Evolutionary conservation across 2,888 invertebrate genomes (phyloP), one percentile per base, ranked within the genome.

Genomic region (Epiblema foenella): DNA sequence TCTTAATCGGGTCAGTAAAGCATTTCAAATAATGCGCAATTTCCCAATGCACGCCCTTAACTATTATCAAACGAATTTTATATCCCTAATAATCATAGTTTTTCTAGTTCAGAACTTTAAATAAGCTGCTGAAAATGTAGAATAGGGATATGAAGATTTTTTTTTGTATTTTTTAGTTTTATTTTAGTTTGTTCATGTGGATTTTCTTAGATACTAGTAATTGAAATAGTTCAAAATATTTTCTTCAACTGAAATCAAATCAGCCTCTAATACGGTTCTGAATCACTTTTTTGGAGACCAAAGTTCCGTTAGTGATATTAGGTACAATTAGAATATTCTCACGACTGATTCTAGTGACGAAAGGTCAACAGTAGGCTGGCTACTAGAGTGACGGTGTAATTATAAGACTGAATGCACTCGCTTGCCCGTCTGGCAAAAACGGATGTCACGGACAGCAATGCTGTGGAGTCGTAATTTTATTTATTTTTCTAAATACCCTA

Each of bases 361-460:
- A 70, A 66, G 70, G 70, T 59, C 70, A 70, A 60, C 59, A 65
- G 69, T 58, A 64, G 69, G 42, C 42, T 12, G 11, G 8, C 60
- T 46, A 39, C 63, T 15, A 42, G 58, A 18, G 59, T 17, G 42
- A 20, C 24, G 42, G 80, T 70, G 72, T 85, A 87, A 87, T 87
- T 87, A 85, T 82, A 82, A 83, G 78, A 84, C 82, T 83, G 83
- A 87, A 86, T 86, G 83, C 84, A 79, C 24, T 15, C 81, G 81
- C 82, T 79, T 85, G 84, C 83, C 82, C 74, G 77, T 74, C 75
- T 78, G 73, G 84, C 75, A 84, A 84, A 85, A 85, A 85, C 82
- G 75, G 77, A 77, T 78, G 77, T 78, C 73, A 74, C 33, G 76
- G 72, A 77, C 77, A 80, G 60, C 24, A 75, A 63, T 73, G 74